Percentiles rank a stretch among this genome's conserved stretches.
These are phyloP conservation scores for Campoletis sonorensis DNA, from an alignment of 1,140 invertebrate species.

Conservation along the genomic window DNA sequence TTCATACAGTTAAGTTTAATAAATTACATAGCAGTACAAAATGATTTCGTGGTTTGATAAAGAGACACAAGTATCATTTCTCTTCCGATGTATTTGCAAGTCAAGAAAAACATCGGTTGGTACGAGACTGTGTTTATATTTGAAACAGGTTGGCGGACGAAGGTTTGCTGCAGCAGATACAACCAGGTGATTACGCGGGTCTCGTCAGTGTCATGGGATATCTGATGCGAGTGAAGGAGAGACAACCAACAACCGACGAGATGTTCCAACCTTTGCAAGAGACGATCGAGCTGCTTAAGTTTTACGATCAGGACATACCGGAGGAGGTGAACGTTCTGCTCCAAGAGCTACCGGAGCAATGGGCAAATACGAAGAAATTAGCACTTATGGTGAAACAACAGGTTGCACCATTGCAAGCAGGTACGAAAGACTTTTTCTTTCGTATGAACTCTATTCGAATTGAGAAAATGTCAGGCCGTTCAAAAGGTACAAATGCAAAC, in stretches of 20 bases:
- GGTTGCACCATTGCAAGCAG: constrained; percentile 96
- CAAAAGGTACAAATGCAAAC: too few relatives aligned
- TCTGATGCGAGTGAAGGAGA: constrained; percentile 88
- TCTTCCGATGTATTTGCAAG: constrained; percentile 20
- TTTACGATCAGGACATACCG: constrained; percentile 92
- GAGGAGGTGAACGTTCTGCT: constrained; percentile 91
- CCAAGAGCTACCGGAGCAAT: constrained; percentile 95
- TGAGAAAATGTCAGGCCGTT: neutral
- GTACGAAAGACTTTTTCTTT: constrained; percentile 50
- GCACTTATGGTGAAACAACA: constrained; percentile 94
- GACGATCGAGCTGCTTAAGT: constrained; percentile 89
- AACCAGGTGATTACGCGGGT: constrained; percentile 87
- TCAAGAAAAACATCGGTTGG: constrained; percentile 19
- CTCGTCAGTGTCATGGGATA: constrained; percentile 91
- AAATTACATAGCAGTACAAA: neutral
- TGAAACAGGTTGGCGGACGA: constrained; percentile 78
- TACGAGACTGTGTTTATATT: constrained; percentile 46
- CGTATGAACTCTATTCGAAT: constrained; percentile 9
- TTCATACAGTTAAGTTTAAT: neutral
- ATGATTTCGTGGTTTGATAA: neutral
- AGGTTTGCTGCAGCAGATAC: constrained; percentile 87
- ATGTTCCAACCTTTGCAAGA: constrained; percentile 97
- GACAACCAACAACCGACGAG: constrained; percentile 86
- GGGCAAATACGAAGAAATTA: constrained; percentile 96
- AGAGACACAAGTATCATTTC: neutral